These are phyloP conservation scores for Lochmaea capreae DNA, from an alignment of 2,888 invertebrate genomes.

Conservation along the genomic window DNA sequence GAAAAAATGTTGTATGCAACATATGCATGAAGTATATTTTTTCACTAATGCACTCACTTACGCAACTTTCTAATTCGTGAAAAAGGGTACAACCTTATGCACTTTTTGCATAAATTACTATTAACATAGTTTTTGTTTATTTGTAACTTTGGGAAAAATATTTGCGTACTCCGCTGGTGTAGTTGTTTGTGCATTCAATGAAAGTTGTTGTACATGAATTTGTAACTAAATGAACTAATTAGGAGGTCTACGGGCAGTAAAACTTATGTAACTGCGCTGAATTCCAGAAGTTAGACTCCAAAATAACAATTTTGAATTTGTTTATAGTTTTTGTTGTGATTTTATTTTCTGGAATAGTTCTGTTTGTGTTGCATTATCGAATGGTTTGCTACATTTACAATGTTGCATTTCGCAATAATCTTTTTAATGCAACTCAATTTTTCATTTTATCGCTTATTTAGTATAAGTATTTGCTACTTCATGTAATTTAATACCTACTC, in stretches of 20 bases:
- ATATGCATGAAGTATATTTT: no score
- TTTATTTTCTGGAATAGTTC: background rate
- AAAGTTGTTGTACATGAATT: slow-evolving; percentile 24
- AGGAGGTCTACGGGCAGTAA: slow-evolving; percentile 25
- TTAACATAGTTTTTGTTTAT: no score
- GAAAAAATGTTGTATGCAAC: no score
- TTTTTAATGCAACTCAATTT: background rate
- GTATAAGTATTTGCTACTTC: background rate
- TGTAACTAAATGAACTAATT: slow-evolving; percentile 31
- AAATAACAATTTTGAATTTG: background rate
- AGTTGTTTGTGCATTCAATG: slow-evolving; percentile 15
- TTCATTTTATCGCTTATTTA: background rate
- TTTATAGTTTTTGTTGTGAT: slow-evolving; percentile 1
- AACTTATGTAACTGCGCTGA: slow-evolving; percentile 17
- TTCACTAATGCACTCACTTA: no score
- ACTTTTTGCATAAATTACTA: no score
- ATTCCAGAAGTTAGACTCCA: background rate
- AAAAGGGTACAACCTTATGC: no score
- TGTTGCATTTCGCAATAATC: background rate
- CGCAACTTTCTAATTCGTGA: no score
- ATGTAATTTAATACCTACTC: no score
- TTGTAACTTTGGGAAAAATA: no score
- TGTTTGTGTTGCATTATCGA: background rate
- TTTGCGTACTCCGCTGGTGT: no score
- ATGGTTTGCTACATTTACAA: background rate